phyloP scores from a whole-genome alignment of 2,888 invertebrate genomes.

The Lordiphosa andalusiaca region DNA sequence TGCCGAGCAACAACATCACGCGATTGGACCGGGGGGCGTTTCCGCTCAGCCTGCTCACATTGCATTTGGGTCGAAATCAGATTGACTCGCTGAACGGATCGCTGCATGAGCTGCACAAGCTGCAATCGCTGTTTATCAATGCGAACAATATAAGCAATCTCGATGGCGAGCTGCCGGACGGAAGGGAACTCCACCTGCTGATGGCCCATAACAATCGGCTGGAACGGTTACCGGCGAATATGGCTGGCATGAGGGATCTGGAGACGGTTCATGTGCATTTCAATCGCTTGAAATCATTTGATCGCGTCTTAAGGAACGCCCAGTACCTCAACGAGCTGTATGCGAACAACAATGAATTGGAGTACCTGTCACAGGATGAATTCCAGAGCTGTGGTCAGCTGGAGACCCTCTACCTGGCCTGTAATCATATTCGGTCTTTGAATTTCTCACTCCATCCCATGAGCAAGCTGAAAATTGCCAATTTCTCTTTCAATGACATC shows the following conservation, averaged over 20 bases:
- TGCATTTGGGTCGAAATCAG: conserved; percentile 89
- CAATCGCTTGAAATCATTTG: conserved; percentile 86
- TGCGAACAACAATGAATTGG: conserved; percentile 87
- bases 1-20: conserved; percentile 88
- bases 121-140: conserved; percentile 90
- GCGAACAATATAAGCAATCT: conserved; percentile 87
- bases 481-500: conserved; percentile 88
- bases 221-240: conserved; percentile 86
- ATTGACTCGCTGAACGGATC: conserved; percentile 88
- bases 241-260: conserved; percentile 85
- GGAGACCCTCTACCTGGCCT: conserved; percentile 86
- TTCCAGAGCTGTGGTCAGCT: conserved; percentile 86
- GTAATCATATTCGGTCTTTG: conserved; percentile 86
- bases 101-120: conserved; percentile 85
- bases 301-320: conserved; percentile 87
- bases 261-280: conserved; percentile 87
- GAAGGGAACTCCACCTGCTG: conserved; percentile 84
- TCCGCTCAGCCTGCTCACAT: conserved; percentile 85
- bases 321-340: conserved; percentile 85
- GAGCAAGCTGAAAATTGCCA: conserved; percentile 85
- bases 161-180: conserved; percentile 88
- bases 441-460: conserved; percentile 88
- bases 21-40: conserved; percentile 87
- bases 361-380: conserved; percentile 88
- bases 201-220: conserved; percentile 88